Base-by-base conservation (phyloP, 2,888 invertebrate species). In the Nemapogon koenigi region DNA sequence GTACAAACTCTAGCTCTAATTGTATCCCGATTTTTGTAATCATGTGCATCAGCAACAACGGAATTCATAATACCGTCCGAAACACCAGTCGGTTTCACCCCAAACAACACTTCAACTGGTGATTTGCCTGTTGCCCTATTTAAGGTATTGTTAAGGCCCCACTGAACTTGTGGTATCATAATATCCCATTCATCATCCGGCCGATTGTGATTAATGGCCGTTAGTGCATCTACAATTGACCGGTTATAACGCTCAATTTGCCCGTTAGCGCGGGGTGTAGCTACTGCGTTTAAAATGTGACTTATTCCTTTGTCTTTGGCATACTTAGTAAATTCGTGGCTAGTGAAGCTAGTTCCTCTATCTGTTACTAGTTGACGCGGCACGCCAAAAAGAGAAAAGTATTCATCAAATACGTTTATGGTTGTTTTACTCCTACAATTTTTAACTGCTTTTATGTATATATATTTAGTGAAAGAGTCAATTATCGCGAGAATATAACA, bases 391-490 rank as follows among this genome's bases (percentile, higher is more conserved):
- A 28, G 6, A 1, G 28, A 33, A 18, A 42, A 42, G 18, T 37
- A 40, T 38, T 38, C 45, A 17, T 42, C 3, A 19, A 39, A 29
- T 26, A 31, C 31, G 8, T 4, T 8, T 4, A 37, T 18, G 14
- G 29, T 29, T 4, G 29, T 40, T 1, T 22, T 43, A 19, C 36
- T 44, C 35, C 42, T 46, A 14, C 16, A 7, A 30, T 40, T 40
- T 25, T 40, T 43, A 3, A 48, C 46, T 0, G 44, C 28, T 36
- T 43, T 46, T 11, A 46, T 37, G 18, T 36, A 43, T 19, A 47
- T 41, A 33, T 37, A 48, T 38, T 47, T 46, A 10, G 45, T 46
- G 28, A 46, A 49, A 1, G 44, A 35, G 27, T 48, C 48, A 14
- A 48, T 41, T 8, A 49, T 41, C 3, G 29, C 32, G 2, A 47